Conservation (phyloP, 2,888 invertebrate species). For the Heliconius hortense region DNA sequence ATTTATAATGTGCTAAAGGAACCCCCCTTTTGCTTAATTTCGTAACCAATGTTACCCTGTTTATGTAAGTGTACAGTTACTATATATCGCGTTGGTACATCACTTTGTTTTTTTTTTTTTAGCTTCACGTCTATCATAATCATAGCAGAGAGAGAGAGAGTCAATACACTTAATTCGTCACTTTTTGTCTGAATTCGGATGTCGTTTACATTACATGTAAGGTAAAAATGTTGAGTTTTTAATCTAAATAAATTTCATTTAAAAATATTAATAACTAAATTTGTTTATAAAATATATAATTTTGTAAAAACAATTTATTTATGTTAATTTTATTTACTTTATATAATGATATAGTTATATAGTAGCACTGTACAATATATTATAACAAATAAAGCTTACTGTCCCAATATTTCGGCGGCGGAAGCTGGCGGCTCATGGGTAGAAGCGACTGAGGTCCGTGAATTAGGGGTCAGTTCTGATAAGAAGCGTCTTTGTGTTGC, state of each 20-base stretch:
- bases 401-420: constrained; percentile 71
- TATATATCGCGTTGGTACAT: not conserved
- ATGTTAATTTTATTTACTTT: no score
- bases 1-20: constrained; percentile 14
- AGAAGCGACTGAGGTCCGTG: constrained; percentile 68
- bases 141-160: not conserved
- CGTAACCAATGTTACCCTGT: constrained; percentile 1
- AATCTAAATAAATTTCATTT: not conserved
- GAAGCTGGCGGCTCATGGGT: constrained; percentile 68
- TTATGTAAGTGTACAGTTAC: not conserved
- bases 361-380: not conserved
- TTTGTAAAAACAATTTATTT: no score
- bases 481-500: constrained; percentile 75
- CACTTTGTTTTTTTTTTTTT: not conserved
- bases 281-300: no score
- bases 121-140: no score
- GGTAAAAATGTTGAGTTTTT: not conserved
- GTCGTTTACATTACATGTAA: not conserved
- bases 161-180: not conserved
- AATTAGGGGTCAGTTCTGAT: constrained; percentile 68
- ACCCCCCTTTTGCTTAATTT: constrained; percentile 19
- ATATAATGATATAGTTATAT: constrained; percentile 2
- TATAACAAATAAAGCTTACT: constrained; percentile 54
- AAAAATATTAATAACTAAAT: no score
- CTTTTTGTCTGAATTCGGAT: not conserved